Evolutionary conservation across 2,888 invertebrate genomes (phyloP), one percentile per base, ranked within the genome.

Genomic region (Pecten maximus): DNA sequence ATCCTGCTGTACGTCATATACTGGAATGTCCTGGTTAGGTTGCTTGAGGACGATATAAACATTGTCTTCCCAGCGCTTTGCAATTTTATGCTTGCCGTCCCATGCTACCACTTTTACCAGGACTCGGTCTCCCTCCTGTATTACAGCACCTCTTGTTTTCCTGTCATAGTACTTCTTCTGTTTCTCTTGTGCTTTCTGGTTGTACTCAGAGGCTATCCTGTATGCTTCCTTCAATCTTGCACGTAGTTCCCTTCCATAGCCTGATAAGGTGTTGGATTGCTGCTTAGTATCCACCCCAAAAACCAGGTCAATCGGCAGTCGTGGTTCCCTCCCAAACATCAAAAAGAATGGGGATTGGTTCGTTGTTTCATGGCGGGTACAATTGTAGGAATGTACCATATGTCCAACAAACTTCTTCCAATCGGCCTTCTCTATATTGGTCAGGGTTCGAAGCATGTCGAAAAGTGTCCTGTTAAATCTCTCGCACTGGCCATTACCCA

Each of bases 231-330:
- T 87, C 10, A 90, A 40, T 44, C 91, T 28, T n/a, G 91, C n/a
- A 60, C 74, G 90, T 23, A 92, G 88, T 8, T 88, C 60, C 44
- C 35, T 40, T 23, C 90, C 40, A 87, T 91, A 92, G 16, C 87
- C 60, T 19, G 86, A 35, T 50, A 60, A 35, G 50, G 90, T 50
- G 6, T 8, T 23, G n/a, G 16, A 60, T 16, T 60, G 60, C 48
- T 90, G 48, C 40, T 60, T 90, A 28, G 87, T 86, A 2, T 28
- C 50, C 23, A 88, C 88, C 28, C 88, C 90, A 89, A 92, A 92
- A 23, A 60, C 88, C 10, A 90, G 54, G 40, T 93, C 93, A 35
- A 92, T 89, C 3, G 92, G 92, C n/a, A 93, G 88, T n/a, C 90
- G 88, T 12, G 91, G 91, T 4, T 89, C 88, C 35, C 91, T 60